Evolutionary conservation across 2,113 vertebrate species (phyloP).

Genomic region (Piprites chloris): DNA sequence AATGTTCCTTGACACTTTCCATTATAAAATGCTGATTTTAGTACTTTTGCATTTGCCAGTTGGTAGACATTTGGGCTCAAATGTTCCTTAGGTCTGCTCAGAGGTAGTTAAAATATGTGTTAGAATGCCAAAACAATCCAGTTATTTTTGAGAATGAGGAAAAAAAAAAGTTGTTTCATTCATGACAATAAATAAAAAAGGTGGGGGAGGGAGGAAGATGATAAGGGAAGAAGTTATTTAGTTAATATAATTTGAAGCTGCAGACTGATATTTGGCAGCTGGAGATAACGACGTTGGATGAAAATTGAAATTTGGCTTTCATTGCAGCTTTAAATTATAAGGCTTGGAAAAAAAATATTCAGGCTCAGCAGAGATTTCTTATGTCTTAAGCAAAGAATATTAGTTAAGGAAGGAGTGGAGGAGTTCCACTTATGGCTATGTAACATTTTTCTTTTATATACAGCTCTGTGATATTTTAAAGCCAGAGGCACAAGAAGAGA

Average conservation of each 20-base stretch:
- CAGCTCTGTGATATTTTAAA: not conserved
- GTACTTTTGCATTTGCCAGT: not conserved
- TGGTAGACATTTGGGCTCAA: not conserved
- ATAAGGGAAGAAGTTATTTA: not conserved
- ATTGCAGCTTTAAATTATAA: not conserved
- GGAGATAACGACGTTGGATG: not conserved
- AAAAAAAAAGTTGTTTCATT: not conserved
- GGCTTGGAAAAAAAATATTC: not conserved
- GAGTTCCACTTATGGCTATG: not conserved
- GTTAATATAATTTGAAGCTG: conserved; percentile 14
- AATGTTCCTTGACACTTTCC: not conserved
- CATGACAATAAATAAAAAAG: not conserved
- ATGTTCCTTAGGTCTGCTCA: not conserved
- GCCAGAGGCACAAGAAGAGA: not conserved
- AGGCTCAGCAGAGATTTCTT: not conserved
- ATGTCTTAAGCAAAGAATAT: not conserved
- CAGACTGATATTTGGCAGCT: conserved; percentile 22
- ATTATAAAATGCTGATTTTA: not conserved
- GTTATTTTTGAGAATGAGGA: not conserved
- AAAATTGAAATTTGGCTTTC: not conserved
- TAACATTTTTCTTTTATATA: not conserved
- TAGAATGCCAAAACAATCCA: not conserved
- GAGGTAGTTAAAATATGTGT: not conserved
- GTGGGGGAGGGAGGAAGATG: not conserved
- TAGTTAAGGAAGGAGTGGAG: not conserved